These are phyloP conservation scores for Entomobrya multifasciata DNA, from an alignment of 2,888 invertebrate species.

Conservation along the genomic window DNA sequence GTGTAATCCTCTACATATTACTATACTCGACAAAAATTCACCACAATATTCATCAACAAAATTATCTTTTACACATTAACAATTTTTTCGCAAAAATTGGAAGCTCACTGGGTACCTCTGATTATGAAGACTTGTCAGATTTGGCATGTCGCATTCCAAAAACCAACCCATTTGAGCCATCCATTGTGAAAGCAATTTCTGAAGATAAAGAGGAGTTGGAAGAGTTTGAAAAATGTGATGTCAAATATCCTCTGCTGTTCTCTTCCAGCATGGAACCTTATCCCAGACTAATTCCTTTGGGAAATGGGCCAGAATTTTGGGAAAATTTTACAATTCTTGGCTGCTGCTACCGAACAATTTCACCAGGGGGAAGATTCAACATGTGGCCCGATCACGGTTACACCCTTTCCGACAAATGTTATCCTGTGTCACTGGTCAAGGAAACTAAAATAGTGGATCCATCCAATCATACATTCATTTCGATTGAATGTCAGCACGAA, in stretches of 20 bases:
- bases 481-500: slow-evolving; percentile 52
- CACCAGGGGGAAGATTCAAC: not conserved
- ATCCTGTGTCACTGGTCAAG: slow-evolving; percentile 3
- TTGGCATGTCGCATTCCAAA: slow-evolving; percentile 65
- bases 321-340: not conserved
- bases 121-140: not conserved
- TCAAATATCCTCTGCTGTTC: slow-evolving; percentile 63
- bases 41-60: not conserved
- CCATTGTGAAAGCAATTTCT: slow-evolving; percentile 83
- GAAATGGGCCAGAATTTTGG: not conserved
- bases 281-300: slow-evolving; percentile 6
- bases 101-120: too few relatives aligned
- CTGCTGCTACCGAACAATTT: slow-evolving; percentile 65
- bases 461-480: slow-evolving; percentile 59
- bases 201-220: slow-evolving; percentile 70
- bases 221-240: slow-evolving; percentile 82
- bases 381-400: not conserved
- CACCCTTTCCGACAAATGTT: slow-evolving; percentile 5
- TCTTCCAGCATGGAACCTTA: slow-evolving; percentile 11
- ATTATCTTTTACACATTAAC: too few relatives aligned
- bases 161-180: slow-evolving; percentile 84
- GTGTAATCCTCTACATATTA: not conserved
- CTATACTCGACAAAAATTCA: not conserved
- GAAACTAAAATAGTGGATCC: slow-evolving; percentile 41
- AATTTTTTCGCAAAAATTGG: too few relatives aligned